Evolutionary conservation across 2,113 vertebrate genomes (phyloP), one percentile per base, ranked within the genome.

Genomic region (Pimephales promelas): DNA sequence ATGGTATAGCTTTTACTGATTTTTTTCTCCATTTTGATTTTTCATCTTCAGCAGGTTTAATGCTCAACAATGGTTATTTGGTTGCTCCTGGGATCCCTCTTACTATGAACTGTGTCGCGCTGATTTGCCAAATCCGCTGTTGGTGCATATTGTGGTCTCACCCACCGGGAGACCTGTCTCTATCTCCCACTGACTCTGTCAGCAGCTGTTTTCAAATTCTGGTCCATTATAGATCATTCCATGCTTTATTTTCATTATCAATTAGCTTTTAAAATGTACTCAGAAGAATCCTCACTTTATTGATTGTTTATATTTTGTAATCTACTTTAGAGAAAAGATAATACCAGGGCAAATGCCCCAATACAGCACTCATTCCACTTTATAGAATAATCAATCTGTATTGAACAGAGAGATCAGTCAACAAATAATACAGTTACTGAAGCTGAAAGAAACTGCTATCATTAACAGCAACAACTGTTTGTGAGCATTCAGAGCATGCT

Each of bases 161-260:
- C 56, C 83, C 81, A 85, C 80, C 79, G 75, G 78, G 83, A 82
- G 16, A n/a, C 31, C 68, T 79, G 86, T 79, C 71, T 71, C 83
- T 54, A 28, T 72, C 78, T 78, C 83, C 72, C 81, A 85, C 81
- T 76, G 59, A 78, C 73, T 80, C 76, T 82, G 28, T 73, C 81
- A 83, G 88, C 86, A 88, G 83, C 86, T 89, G 86, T 84, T 84
- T 85, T 79, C 86, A 87, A 86, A 86, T 87, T 56, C 47, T 82
- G 52, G 2, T 52, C 36, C 54, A 81, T 57, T 84, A 78, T 70
- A 70, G 40, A 86, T 84, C 61, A 16, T 40, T 18, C 70, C 64
- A 43, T n/a, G n/a, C 74, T 71, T 81, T 71, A n/a, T 54, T 71
- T 7, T 43, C 34, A 66, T 64, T 79, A 64, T 59, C 16, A 10